Percentiles rank a stretch among this genome's conserved stretches.
Conservation (phyloP, 2,888 invertebrate species). For the Tricholauxania praeusta region DNA sequence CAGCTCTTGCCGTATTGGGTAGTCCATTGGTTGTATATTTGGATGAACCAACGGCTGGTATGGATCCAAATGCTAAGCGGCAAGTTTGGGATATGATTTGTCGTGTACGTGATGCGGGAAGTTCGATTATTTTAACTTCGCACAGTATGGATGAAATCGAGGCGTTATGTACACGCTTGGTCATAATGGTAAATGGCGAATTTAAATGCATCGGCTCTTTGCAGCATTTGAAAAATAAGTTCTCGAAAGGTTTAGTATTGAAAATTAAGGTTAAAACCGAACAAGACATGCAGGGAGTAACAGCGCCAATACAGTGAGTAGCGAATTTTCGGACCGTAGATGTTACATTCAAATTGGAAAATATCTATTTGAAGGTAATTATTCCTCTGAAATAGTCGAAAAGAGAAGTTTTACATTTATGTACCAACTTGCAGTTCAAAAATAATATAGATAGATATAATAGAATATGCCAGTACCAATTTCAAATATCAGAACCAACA, state of each 20-base stretch:
- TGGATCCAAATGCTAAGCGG: slow-evolving; percentile 70
- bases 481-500: too few relatives aligned
- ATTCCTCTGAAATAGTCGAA: too few relatives aligned
- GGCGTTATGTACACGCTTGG: slow-evolving; percentile 81
- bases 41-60: slow-evolving; percentile 75
- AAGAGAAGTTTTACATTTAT: too few relatives aligned
- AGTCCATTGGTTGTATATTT: slow-evolving; percentile 76
- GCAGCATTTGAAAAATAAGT: slow-evolving; percentile 82
- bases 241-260: slow-evolving; percentile 67
- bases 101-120: slow-evolving; percentile 76
- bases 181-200: slow-evolving; percentile 84
- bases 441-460: too few relatives aligned
- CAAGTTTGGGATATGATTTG: slow-evolving; percentile 82
- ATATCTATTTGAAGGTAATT: too few relatives aligned
- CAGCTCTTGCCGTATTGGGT: slow-evolving; percentile 78
- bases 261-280: slow-evolving; percentile 62
- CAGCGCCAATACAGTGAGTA: not conserved
- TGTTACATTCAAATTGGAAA: too few relatives aligned
- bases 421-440: too few relatives aligned
- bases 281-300: not conserved
- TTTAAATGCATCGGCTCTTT: slow-evolving; percentile 80
- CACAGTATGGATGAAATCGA: slow-evolving; percentile 90
- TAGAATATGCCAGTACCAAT: too few relatives aligned
- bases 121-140: slow-evolving; percentile 83
- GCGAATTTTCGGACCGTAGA: too few relatives aligned